Evolutionary conservation across 2,888 invertebrate genomes (phyloP).

Genomic region (Notodonta dromedarius): DNA sequence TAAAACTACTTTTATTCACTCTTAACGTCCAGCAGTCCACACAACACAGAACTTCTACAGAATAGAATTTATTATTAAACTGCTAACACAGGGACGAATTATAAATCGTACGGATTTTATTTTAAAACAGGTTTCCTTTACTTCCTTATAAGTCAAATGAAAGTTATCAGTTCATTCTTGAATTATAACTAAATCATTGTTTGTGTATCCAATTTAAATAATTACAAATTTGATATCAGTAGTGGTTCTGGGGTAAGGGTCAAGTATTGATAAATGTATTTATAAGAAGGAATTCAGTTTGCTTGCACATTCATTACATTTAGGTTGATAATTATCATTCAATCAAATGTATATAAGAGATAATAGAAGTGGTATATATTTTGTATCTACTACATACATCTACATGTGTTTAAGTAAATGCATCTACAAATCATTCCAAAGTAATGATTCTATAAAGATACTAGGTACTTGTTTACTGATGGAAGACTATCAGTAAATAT

Average conservation of each 20-base stretch:
- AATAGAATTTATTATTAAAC: conserved; percentile 31
- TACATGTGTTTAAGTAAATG: not conserved
- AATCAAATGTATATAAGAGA: conserved; percentile 3
- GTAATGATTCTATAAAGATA: too few species aligned
- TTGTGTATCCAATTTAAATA: conserved; percentile 21
- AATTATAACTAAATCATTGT: conserved; percentile 29
- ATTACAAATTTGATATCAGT: conserved; percentile 18
- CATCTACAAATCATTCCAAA: not conserved
- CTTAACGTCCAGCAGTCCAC: conserved; percentile 21
- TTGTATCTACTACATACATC: not conserved
- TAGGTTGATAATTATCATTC: not conserved
- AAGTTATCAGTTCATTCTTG: conserved; percentile 27
- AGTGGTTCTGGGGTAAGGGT: conserved; percentile 20
- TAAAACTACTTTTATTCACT: not conserved
- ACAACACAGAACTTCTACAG: conserved; percentile 26
- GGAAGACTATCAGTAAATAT: too few species aligned
- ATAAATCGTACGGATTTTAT: conserved; percentile 15
- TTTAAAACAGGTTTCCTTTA: conserved; percentile 24
- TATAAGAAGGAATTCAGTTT: conserved; percentile 13
- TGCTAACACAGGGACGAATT: conserved; percentile 29
- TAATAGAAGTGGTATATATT: not conserved
- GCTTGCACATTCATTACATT: too few species aligned
- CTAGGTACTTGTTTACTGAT: too few species aligned
- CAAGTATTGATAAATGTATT: conserved; percentile 25
- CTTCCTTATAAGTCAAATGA: conserved; percentile 20